phyloP scores from a whole-genome alignment of 2,113 vertebrate species.

The Felis catus region DNA sequence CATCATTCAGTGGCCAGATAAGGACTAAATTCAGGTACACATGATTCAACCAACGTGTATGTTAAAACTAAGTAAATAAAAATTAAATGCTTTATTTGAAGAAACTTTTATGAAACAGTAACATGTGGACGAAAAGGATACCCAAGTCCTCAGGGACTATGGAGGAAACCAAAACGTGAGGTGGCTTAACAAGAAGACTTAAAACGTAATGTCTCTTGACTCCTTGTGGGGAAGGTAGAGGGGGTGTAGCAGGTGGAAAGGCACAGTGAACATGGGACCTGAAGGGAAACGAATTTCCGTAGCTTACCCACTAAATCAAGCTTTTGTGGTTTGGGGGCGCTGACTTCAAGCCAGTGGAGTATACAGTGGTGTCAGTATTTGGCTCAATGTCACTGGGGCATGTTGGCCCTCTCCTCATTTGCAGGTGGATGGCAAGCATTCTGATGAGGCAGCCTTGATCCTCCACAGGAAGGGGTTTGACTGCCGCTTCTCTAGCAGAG shows the following conservation, averaged over 20 bases:
- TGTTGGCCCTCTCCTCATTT: slow-evolving; percentile 26
- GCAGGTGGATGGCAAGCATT: slow-evolving; percentile 82
- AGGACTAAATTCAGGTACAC: neutral
- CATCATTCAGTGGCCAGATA: neutral
- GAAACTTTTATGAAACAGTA: neutral
- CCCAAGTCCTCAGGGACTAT: neutral
- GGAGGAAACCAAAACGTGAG: neutral
- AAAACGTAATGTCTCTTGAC: neutral
- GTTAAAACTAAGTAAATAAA: neutral
- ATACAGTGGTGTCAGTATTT: neutral
- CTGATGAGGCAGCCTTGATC: slow-evolving; percentile 92
- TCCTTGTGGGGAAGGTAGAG: neutral
- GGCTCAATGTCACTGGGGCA: neutral
- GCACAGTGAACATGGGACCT: neutral
- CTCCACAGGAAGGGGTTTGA: slow-evolving; percentile 96
- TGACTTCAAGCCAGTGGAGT: neutral
- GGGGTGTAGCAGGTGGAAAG: accelerated
- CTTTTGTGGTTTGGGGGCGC: neutral
- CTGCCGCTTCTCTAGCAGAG: slow-evolving; percentile 87
- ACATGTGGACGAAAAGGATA: neutral
- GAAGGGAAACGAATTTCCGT: neutral
- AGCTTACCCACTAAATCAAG: neutral
- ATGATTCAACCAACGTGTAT: neutral
- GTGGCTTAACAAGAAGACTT: neutral
- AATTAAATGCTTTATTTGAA: slow-evolving; percentile 24